A percentile compares a stretch with the other conserved stretches of the same genome.
These are phyloP conservation scores for Myotis myotis DNA, from an alignment of 2,797 vertebrate genomes.

Conservation along the genomic window DNA sequence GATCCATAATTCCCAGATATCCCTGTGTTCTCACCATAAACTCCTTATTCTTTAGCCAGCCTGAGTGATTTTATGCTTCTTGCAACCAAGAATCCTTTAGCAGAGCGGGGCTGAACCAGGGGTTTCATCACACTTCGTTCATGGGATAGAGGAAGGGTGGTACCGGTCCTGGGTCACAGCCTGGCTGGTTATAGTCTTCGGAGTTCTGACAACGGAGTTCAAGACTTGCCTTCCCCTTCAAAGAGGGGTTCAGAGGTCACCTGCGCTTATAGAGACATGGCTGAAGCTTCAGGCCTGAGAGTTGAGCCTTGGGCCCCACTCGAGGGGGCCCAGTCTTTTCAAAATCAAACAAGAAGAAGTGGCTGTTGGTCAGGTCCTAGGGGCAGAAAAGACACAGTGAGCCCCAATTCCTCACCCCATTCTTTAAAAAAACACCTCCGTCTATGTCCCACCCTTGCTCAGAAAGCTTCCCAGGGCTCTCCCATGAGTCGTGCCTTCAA, in stretches of 20 bases:
- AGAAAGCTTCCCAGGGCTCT: constrained; percentile 36
- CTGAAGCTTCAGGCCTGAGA: constrained; percentile 75
- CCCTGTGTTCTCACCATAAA: neutral
- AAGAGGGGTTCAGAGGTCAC: constrained; percentile 52
- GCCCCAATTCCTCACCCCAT: constrained; percentile 10
- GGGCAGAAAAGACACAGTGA: constrained; percentile 45
- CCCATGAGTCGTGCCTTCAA: neutral
- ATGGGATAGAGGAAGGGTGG: neutral
- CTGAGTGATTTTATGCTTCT: neutral
- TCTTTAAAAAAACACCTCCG: neutral
- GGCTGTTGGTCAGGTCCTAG: constrained; percentile 80
- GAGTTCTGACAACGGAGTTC: neutral
- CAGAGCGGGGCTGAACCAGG: neutral
- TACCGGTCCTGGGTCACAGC: neutral
- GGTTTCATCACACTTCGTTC: neutral
- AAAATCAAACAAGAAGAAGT: constrained; percentile 84
- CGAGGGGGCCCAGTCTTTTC: constrained; percentile 75
- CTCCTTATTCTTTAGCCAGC: constrained; percentile 14
- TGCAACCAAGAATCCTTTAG: neutral
- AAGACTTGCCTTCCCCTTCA: neutral
- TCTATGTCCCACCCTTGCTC: neutral
- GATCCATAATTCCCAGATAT: neutral
- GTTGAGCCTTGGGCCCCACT: constrained; percentile 53
- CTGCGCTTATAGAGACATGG: constrained; percentile 83
- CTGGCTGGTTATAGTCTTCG: constrained; percentile 31